Evolutionary conservation across 2,888 invertebrate species (phyloP).

Genomic region (Leuctra nigra): DNA sequence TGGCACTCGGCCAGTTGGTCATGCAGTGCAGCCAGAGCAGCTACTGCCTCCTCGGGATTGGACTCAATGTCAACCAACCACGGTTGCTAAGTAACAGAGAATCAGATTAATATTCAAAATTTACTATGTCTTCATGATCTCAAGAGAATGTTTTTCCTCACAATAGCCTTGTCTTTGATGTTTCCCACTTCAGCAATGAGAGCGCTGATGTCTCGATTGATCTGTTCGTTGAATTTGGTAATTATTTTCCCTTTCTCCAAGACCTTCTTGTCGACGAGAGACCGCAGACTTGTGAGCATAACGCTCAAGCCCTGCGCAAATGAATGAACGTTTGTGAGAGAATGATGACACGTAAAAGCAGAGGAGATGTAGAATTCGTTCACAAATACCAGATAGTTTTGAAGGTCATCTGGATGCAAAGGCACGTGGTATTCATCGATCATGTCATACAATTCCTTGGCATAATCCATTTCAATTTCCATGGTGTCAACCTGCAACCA

Average conservation of each 20-base stretch:
- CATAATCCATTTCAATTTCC: slow-evolving; percentile 68
- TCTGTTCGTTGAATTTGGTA: slow-evolving; percentile 59
- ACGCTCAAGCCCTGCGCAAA: slow-evolving; percentile 50
- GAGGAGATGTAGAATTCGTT: too few species aligned
- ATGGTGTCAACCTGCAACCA: slow-evolving; percentile 53
- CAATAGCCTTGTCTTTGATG: slow-evolving; percentile 64
- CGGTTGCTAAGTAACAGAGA: slow-evolving; percentile 51
- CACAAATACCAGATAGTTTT: slow-evolving; percentile 45
- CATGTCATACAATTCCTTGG: slow-evolving; percentile 75
- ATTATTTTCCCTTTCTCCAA: slow-evolving; percentile 64
- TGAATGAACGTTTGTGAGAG: not conserved
- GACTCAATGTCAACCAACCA: slow-evolving; percentile 68
- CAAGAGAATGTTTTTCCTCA: too few species aligned
- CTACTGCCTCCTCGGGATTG: slow-evolving; percentile 57
- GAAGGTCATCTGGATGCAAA: slow-evolving; percentile 64
- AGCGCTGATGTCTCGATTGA: slow-evolving; percentile 70
- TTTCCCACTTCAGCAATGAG: slow-evolving; percentile 66
- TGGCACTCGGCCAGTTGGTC: slow-evolving; percentile 57
- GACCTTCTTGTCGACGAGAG: slow-evolving; percentile 61
- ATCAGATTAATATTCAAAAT: not conserved
- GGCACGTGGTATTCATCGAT: slow-evolving; percentile 73
- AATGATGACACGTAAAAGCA: not conserved
- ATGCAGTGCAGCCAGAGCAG: slow-evolving; percentile 55
- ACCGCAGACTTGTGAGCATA: slow-evolving; percentile 54
- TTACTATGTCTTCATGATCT: not conserved